Evolutionary conservation across 2,888 invertebrate genomes (phyloP), one percentile per base, ranked within the genome.

Genomic region (Rhogogaster chlorosoma): DNA sequence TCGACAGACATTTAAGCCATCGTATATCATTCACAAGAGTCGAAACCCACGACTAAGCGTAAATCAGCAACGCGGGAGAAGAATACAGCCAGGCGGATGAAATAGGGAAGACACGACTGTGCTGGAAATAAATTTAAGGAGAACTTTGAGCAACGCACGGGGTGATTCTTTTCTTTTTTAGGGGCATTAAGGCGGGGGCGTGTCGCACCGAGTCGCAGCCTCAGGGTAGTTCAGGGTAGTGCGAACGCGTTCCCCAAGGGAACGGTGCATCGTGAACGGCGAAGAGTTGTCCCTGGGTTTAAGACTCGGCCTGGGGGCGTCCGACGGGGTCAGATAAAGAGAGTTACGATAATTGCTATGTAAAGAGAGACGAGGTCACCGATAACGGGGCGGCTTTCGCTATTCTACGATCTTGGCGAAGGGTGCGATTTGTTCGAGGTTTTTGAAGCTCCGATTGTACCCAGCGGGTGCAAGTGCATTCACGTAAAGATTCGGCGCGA

Each of bases 261-360:
- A 83, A 83, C 67, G 83, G 64, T 83, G 83, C 83, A 83, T 83
- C 83, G 29, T 53, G 83, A 67, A 29, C 22, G 45, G 26, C 67
- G 36, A 49, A 38, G 84, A 82, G 82, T 70, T n/a, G 49, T 70
- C 29, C 84, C 10, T 32, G 3, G 22, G 67, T 80, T 36, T 64
- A 82, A 82, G 84, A 82, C 67, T 85, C 53, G 71, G n/a, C 84
- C 67, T 67, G 61, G 36, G 70, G 38, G 67, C 67, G 22, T 85
- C 45, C 29, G 18, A 49, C 29, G 32, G 36, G 84, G 71, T 84
- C 84, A 90, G 90, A 91, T 90, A 91, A 90, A 90, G 90, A 90
- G 90, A 91, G 90, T 90, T 90, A 90, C 90, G 90, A 88, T 91
- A 90, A 91, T 90, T 90, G 90, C 88, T 86, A 83, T 84, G 88